Evolutionary conservation across 2,888 invertebrate genomes (phyloP), one percentile per base, ranked within the genome.

Genomic region (Entomobrya proxima): DNA sequence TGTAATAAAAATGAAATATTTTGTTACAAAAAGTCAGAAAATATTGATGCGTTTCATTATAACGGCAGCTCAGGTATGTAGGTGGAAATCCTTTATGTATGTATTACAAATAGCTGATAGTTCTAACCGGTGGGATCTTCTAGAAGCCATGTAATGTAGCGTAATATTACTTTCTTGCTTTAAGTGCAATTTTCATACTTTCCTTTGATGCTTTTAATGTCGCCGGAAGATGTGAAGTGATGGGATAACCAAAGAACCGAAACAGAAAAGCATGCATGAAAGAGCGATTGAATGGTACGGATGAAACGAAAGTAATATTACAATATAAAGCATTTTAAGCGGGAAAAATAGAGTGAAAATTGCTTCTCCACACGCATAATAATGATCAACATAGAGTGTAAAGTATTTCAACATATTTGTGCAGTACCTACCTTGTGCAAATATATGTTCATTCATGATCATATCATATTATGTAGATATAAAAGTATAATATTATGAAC

Each of bases 1-100:
- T 52, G 83, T 35, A 76, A 83, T 83, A 83, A 83, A 83, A 83
- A 67, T 76, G 69, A 83, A 76, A 76, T 76, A 83, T 83, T 72
- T 76, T 72, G 76, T 52, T 32, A 37, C 75, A 50, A 52, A n/a
- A 76, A 76, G 75, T 47, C 72, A 69, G 52, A 50, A 69, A 69
- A 69, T 40, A 69, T 69, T 69, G 35, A 7, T 27, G 18, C 18
- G 2, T 50, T 1, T 18, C 13, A 18, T 50, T 18, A 50, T 50
- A 15, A 47, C 3, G n/a, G n/a, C n/a, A n/a, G n/a, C n/a, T n/a
- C n/a, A n/a, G n/a, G n/a, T n/a, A n/a, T n/a, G n/a, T n/a, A n/a
- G n/a, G n/a, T n/a, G n/a, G 69, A 69, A 67, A 9, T 21, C 18
- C 18, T 35, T 67, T 37, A 13, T 18, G 21, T 18, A 7, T 50